These are phyloP conservation scores for Verasper variegatus DNA, from an alignment of 2,113 vertebrate species.

Conservation along the genomic window DNA sequence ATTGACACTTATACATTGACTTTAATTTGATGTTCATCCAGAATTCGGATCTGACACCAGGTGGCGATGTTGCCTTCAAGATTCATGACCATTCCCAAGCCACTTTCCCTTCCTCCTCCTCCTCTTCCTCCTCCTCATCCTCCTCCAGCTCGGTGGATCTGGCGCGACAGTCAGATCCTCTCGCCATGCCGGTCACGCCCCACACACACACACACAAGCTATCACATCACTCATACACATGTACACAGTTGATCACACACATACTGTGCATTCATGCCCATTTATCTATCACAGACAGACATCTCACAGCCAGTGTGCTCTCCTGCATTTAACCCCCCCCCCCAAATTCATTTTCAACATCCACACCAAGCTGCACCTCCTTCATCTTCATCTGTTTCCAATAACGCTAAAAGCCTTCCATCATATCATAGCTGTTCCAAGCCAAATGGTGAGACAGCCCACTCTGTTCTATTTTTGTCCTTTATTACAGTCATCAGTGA, in stretches of 20 bases:
- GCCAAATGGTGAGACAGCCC: conserved; percentile 50
- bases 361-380: conserved; percentile 17
- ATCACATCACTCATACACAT: conserved; percentile 18
- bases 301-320: conserved; percentile 15
- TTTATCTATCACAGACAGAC: neutral
- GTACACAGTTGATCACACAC: neutral
- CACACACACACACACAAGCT: conserved; percentile 34
- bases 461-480: conserved; percentile 63
- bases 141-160: conserved; percentile 50
- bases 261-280: neutral
- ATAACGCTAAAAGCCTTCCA: conserved; percentile 47
- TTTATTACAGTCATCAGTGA: conserved; percentile 64
- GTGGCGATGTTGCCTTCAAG: conserved; percentile 56
- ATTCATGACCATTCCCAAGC: conserved; percentile 42
- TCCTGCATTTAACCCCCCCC: conserved; percentile 6
- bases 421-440: conserved; percentile 35
- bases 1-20: neutral
- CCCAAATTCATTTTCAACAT: neutral
- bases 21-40: neutral
- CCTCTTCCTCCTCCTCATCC: conserved; percentile 42
- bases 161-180: conserved; percentile 69
- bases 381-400: conserved; percentile 11
- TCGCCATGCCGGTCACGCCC: conserved; percentile 80
- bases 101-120: conserved; percentile 26
- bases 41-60: conserved; percentile 56